A percentile compares a stretch with the other conserved stretches of the same genome.
phyloP scores from a whole-genome alignment of 2,797 vertebrate species.

The Serranus cabrilla region DNA sequence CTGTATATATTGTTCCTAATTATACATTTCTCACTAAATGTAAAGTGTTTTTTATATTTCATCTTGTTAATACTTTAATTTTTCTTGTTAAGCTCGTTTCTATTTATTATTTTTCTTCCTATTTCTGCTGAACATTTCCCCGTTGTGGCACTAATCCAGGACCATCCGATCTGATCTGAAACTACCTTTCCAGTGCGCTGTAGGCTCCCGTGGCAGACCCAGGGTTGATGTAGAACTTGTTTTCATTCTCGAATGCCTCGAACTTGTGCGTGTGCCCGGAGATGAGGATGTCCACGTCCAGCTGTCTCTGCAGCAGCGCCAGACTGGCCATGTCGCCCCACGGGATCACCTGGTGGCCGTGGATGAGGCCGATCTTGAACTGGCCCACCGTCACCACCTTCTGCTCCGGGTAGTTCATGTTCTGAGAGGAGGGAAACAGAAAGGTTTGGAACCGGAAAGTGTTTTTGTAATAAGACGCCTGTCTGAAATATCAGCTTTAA shows the following conservation, averaged over 20 bases:
- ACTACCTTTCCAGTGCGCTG: constrained; percentile 96
- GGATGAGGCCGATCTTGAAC: constrained; percentile 98
- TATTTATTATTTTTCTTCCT: no score
- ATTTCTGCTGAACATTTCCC: no score
- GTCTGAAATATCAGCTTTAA: no score
- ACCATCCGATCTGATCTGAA: no score
- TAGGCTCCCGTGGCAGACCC: constrained; percentile 98
- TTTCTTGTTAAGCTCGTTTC: no score
- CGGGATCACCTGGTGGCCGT: constrained; percentile 98
- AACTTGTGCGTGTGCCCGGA: constrained; percentile 99
- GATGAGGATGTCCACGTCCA: constrained; percentile 99
- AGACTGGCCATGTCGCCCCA: constrained; percentile 99
- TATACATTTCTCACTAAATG: no score
- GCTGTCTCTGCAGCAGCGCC: constrained; percentile 95
- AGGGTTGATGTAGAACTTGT: constrained; percentile 99
- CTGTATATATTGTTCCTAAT: no score
- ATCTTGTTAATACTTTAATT: no score
- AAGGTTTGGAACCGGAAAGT: no score
- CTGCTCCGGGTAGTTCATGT: constrained; percentile 98
- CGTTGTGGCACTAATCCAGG: no score
- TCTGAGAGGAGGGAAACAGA: constrained; percentile 78
- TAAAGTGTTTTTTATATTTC: no score
- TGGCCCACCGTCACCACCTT: constrained; percentile 99
- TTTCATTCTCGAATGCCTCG: constrained; percentile 98
- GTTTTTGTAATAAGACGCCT: no score